These are phyloP conservation scores for Serilophus lunatus DNA, from an alignment of 2,113 vertebrate genomes.

Conservation along the genomic window DNA sequence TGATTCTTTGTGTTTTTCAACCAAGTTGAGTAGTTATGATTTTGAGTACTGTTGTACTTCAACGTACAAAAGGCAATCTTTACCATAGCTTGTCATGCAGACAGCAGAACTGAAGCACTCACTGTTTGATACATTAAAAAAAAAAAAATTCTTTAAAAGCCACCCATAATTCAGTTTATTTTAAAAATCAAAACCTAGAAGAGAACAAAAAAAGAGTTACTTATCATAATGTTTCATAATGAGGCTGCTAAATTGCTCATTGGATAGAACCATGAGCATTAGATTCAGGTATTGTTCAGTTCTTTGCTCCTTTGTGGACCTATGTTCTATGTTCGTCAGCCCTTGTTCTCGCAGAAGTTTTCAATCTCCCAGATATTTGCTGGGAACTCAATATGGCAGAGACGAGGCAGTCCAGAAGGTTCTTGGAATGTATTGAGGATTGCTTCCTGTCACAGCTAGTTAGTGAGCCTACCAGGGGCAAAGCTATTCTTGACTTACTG, in stretches of 20 bases:
- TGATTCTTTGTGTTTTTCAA: neutral
- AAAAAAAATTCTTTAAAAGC: rapidly evolving
- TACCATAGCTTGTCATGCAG: neutral
- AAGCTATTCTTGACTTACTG: too few species aligned
- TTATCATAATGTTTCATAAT: neutral
- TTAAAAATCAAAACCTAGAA: neutral
- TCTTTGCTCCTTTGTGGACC: neutral
- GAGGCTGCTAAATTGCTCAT: neutral
- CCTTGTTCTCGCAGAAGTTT: too few species aligned
- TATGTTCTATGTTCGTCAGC: too few species aligned
- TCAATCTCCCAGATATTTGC: too few species aligned
- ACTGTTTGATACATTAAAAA: rapidly evolving
- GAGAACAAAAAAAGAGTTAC: neutral
- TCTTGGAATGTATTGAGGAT: too few species aligned
- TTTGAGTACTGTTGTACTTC: neutral
- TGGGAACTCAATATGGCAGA: too few species aligned
- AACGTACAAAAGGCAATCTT: neutral
- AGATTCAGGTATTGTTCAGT: neutral
- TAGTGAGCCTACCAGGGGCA: too few species aligned
- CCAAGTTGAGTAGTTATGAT: too few species aligned
- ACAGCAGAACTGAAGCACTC: neutral
- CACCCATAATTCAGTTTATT: neutral
- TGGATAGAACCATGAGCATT: neutral
- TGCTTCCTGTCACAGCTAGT: too few species aligned
- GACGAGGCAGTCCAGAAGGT: too few species aligned